A percentile compares a stretch with the other conserved stretches of the same genome.
Conservation (phyloP, 2,797 vertebrate species). For the Schizothorax lantsangensis region DNA sequence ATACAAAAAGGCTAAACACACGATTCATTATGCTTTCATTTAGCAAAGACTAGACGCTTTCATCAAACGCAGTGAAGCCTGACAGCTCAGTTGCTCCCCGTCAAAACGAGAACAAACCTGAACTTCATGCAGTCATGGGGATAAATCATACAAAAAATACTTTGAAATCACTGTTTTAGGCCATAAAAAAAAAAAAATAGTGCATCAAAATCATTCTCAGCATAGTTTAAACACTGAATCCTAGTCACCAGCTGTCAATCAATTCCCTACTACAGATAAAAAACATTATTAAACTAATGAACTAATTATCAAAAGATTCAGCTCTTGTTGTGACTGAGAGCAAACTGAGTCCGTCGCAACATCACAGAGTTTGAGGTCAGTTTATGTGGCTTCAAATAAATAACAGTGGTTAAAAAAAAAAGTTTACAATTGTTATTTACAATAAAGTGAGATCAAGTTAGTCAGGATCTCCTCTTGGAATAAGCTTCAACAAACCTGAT, state of each 20-base stretch:
- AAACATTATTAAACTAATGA: background rate
- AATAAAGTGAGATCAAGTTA: constrained; percentile 56
- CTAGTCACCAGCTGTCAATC: background rate
- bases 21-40: background rate
- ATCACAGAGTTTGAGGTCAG: constrained; percentile 37
- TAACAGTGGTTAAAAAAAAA: constrained; percentile 69
- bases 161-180: background rate
- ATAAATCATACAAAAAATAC: background rate
- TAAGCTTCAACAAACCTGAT: constrained; percentile 16
- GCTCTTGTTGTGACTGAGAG: constrained; percentile 36
- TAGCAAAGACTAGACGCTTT: constrained; percentile 5
- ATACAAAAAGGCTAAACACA: background rate
- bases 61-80: background rate
- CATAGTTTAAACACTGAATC: no score
- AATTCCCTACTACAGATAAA: background rate
- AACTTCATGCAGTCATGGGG: background rate
- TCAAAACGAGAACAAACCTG: constrained; percentile 2
- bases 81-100: background rate
- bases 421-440: constrained; percentile 66
- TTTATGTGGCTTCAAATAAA: constrained; percentile 68
- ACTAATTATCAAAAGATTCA: background rate
- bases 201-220: background rate
- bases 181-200: background rate
- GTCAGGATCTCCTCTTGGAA: constrained; percentile 48
- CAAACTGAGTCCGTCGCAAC: constrained; percentile 1